Conservation (phyloP, 2,888 invertebrate species). For the Caenorhabditis drosophilae region DNA sequence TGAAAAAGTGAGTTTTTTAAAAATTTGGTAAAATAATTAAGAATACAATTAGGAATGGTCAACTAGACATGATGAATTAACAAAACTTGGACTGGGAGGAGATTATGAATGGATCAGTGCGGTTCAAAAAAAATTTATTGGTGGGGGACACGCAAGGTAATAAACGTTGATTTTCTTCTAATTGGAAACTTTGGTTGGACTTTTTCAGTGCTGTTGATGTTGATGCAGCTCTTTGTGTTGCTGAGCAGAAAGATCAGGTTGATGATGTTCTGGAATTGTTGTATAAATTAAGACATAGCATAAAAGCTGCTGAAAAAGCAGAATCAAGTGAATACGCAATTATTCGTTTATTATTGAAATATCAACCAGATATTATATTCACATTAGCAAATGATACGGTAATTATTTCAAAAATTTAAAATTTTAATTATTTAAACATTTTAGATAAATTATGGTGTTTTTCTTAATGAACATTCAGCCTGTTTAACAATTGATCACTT, state of each 20-base stretch:
- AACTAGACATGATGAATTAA: conserved; percentile 49
- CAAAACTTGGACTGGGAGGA: conserved; percentile 54
- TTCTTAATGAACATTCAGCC: conserved; percentile 82
- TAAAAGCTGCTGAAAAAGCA: conserved; percentile 76
- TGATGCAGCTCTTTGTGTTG: conserved; percentile 62
- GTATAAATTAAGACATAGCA: conserved; percentile 75
- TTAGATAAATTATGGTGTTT: conserved; percentile 83
- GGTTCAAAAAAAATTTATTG: conserved; percentile 66
- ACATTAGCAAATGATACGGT: conserved; percentile 80
- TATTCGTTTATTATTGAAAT: conserved; percentile 73
- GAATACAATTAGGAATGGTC: conserved; percentile 50
- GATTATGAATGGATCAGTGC: conserved; percentile 67
- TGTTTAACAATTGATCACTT: conserved; percentile 83
- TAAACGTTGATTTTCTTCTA: neutral
- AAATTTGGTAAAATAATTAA: too few species aligned
- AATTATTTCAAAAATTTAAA: neutral
- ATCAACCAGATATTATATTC: conserved; percentile 76
- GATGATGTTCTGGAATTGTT: conserved; percentile 60
- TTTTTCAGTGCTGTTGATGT: conserved; percentile 65
- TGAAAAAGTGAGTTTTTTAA: too few species aligned
- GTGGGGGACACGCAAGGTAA: conserved; percentile 60
- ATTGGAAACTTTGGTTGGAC: neutral
- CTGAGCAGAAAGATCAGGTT: conserved; percentile 64
- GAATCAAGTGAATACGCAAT: conserved; percentile 85
- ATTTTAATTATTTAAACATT: conserved; percentile 2